A percentile compares a stretch with the other conserved stretches of the same genome.
Evolutionary conservation across 2,797 vertebrate species (phyloP).

Genomic region (Enteromius fasciolatus): DNA sequence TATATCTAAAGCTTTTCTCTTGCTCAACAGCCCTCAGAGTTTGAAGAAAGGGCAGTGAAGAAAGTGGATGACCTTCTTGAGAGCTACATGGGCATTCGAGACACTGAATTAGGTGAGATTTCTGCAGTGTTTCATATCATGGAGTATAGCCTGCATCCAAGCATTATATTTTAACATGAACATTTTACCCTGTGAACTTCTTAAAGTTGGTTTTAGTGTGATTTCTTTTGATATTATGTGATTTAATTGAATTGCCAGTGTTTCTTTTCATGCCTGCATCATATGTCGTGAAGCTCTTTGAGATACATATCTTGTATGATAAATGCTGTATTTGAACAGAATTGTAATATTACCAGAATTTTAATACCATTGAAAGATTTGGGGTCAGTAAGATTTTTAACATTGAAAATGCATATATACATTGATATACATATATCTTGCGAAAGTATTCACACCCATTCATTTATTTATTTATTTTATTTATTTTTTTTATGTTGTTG

Average conservation of each 20-base stretch:
- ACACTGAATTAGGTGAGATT: constrained; percentile 90
- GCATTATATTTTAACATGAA: background rate
- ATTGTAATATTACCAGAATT: no score
- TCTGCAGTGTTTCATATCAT: background rate
- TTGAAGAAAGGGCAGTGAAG: constrained; percentile 89
- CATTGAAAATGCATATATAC: no score
- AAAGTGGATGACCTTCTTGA: constrained; percentile 95
- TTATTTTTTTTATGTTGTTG: no score
- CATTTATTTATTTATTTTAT: no score
- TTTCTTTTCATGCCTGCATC: background rate
- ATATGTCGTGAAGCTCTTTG: background rate
- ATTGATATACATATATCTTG: no score
- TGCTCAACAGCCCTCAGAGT: constrained; percentile 84
- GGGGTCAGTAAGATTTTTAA: no score
- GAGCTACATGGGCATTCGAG: constrained; percentile 96
- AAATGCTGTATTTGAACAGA: background rate
- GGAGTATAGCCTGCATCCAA: background rate
- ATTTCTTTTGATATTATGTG: background rate
- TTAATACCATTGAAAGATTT: no score
- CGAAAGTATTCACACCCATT: no score
- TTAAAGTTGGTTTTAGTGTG: background rate
- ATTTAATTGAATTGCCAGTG: background rate
- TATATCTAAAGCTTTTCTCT: background rate
- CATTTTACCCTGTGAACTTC: background rate
- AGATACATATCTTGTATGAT: background rate